phyloP scores from a whole-genome alignment of 2,888 invertebrate species.

The Drosophila mimetica region DNA sequence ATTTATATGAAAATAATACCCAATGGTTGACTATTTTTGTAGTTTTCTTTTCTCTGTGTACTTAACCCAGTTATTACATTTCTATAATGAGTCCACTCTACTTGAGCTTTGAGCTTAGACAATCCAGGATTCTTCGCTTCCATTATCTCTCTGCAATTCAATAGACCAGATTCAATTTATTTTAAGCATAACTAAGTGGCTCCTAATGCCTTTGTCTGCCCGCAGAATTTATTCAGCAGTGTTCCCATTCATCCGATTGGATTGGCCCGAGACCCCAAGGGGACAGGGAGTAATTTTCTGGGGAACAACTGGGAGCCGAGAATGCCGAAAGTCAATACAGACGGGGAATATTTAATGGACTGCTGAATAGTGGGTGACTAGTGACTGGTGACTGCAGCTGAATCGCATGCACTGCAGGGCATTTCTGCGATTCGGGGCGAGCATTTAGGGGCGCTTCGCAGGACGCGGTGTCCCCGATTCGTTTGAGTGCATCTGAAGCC shows the following conservation, averaged over 20 bases:
- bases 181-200: slow-evolving; percentile 25
- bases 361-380: slow-evolving; percentile 5
- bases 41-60: too few species aligned
- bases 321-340: slow-evolving; percentile 16
- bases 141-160: slow-evolving; percentile 10
- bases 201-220: slow-evolving; percentile 15
- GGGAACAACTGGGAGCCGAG: not conserved
- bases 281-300: slow-evolving; percentile 14
- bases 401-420: slow-evolving; percentile 45
- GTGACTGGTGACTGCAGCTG: slow-evolving; percentile 31
- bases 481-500: slow-evolving; percentile 30
- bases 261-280: slow-evolving; percentile 12
- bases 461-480: slow-evolving; percentile 46
- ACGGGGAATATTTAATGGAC: slow-evolving; percentile 57
- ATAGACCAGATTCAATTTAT: slow-evolving; percentile 2
- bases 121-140: not conserved
- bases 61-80: not conserved
- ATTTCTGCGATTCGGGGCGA: slow-evolving; percentile 43
- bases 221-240: slow-evolving; percentile 10
- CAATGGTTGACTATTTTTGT: too few species aligned
- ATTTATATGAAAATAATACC: too few species aligned
- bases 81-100: too few species aligned
- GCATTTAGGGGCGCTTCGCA: slow-evolving; percentile 32
- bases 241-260: slow-evolving; percentile 16
- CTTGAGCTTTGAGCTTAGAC: not conserved